phyloP scores from a whole-genome alignment of 1,140 invertebrate genomes.

The Thaumetopoea pityocampa region DNA sequence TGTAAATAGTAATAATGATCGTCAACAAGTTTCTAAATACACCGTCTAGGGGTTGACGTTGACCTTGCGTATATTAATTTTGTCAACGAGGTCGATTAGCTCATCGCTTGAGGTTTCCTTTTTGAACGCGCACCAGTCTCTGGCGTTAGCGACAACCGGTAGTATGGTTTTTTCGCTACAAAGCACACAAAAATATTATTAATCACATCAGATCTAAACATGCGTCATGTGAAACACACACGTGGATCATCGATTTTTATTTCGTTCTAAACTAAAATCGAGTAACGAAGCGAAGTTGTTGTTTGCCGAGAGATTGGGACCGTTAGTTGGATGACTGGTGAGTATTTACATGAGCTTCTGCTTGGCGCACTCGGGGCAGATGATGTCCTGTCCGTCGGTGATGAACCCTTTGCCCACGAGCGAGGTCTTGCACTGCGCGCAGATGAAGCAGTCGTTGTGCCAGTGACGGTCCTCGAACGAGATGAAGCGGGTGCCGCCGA shows the following conservation, averaged over 20 bases:
- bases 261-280: slow-evolving; percentile 8
- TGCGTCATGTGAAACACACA: too few relatives aligned
- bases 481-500: slow-evolving; percentile 99
- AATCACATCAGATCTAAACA: too few relatives aligned
- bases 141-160: slow-evolving; percentile 62
- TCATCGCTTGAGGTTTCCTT: slow-evolving; percentile 38
- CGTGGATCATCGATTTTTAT: too few relatives aligned
- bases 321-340: slow-evolving; percentile 11
- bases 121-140: slow-evolving; percentile 59
- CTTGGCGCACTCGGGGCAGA: slow-evolving; percentile 99
- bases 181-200: slow-evolving; percentile 48
- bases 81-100: slow-evolving; percentile 44
- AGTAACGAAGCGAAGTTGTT: slow-evolving; percentile 9
- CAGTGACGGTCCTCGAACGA: slow-evolving; percentile 99
- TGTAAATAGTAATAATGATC: slow-evolving; percentile 60
- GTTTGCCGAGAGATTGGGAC: slow-evolving; percentile 22
- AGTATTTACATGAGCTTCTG: slow-evolving; percentile 90
- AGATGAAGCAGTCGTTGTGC: slow-evolving; percentile 99
- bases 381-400: slow-evolving; percentile 95
- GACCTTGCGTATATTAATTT: slow-evolving; percentile 45
- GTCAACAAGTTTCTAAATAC: slow-evolving; percentile 38
- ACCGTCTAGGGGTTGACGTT: slow-evolving; percentile 35
- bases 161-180: slow-evolving; percentile 63
- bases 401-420: slow-evolving; percentile 99
- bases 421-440: slow-evolving; percentile 95